phyloP scores from a whole-genome alignment of 2,797 vertebrate genomes.

The Crypturellus tataupa region DNA sequence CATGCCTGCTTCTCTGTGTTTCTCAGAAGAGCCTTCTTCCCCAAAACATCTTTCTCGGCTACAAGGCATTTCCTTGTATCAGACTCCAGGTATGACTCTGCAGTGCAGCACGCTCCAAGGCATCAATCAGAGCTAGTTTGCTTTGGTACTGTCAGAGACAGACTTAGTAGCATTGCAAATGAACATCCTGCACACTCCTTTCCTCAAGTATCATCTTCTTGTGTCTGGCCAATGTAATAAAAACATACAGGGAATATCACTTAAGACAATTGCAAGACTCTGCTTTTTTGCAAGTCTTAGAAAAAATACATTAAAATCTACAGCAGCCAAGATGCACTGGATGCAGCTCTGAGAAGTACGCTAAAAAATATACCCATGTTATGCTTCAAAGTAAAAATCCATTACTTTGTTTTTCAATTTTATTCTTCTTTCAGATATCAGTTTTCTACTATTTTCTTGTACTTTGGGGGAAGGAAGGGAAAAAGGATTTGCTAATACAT shows the following conservation, averaged over 20 bases:
- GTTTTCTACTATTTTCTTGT: not conserved
- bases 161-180: not conserved
- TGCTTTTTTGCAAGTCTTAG: not conserved
- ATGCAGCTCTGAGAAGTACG: not conserved
- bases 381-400: not conserved
- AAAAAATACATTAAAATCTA: not conserved
- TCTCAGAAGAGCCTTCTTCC: slow-evolving; percentile 37
- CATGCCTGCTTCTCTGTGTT: slow-evolving; percentile 2
- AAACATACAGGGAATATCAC: not conserved
- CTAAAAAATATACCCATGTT: not conserved
- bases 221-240: not conserved
- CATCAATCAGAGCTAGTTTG: not conserved
- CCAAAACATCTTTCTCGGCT: not conserved
- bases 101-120: not conserved
- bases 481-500: not conserved
- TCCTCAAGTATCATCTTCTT: not conserved
- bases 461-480: not conserved
- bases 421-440: not conserved
- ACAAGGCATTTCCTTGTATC: not conserved
- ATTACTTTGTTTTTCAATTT: not conserved
- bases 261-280: not conserved
- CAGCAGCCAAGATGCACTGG: not conserved
- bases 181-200: not conserved
- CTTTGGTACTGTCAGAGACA: not conserved
- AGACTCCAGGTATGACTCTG: not conserved